Base-by-base conservation (phyloP, 2,888 invertebrate genomes). In the Cerastis leucographa region DNA sequence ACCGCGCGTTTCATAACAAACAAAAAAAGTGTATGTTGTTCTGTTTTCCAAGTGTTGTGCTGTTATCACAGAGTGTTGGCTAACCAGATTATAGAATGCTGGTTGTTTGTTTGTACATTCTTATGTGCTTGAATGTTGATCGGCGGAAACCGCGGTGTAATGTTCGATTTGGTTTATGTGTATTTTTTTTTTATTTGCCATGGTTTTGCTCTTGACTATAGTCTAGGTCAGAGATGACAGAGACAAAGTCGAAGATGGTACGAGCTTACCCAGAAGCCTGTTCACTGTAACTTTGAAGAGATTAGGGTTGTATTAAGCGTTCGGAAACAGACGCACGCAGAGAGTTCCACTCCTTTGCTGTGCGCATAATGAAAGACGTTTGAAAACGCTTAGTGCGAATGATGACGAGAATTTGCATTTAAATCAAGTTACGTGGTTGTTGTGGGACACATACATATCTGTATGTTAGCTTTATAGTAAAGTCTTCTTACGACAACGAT, bases 41-140 rank as follows among this genome's bases (percentile, higher is more conserved):
- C 87, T 73, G 76, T 81, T 85, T 80, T 77, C 62, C 66, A 54
- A 83, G 89, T 87, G 85, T 81, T 82, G 87, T 90, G 86, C 69
- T 86, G 88, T 71, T 85, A 76, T 83, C 78, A 51, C 49, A 25
- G 76, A 71, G 76, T 69, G 80, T 82, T 81, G 68, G 78, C 72
- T 72, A 74, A 71, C 59, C 61, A 42, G 51, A 74, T 85, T 75
- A 80, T 78, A 73, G 86, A 87, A 88, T 90, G 88, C 76, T 85
- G 89, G 81, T 89, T 89, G 89, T 89, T 91, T 91, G 90, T 89
- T 89, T 84, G 62, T 78, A 64, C 71, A 83, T 85, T 70, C 62
- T 66, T 72, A 62, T 51, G 64, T 54, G 72, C 17, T 76, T 59
- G 29, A 40, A 49, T 72, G 25, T 42, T 81, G 19, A 69, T 69